A percentile compares a stretch with the other conserved stretches of the same genome.
Evolutionary conservation across 2,888 invertebrate species (phyloP).

Genomic region (Ophonus ardosiacus): DNA sequence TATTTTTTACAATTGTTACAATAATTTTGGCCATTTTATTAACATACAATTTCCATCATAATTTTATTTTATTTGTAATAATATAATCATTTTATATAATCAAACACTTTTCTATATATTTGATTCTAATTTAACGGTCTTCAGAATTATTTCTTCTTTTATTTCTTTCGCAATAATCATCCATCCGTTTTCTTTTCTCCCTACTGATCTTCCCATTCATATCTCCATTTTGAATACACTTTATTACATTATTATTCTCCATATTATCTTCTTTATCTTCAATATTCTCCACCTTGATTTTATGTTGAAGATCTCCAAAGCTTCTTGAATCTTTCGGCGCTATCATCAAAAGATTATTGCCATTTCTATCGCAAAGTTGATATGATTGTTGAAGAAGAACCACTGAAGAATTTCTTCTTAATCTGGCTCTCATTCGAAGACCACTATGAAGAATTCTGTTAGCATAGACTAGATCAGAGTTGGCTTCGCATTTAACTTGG

Average conservation of each 20-base stretch:
- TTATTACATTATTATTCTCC: background rate
- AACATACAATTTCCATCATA: too few species aligned
- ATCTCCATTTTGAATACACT: conserved; percentile 34
- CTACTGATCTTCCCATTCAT: conserved; percentile 19
- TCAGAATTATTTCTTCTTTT: conserved; percentile 37
- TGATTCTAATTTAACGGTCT: conserved; percentile 19
- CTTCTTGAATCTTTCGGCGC: conserved; percentile 75
- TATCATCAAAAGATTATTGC: conserved; percentile 84
- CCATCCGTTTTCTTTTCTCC: conserved; percentile 51
- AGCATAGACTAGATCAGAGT: conserved; percentile 67
- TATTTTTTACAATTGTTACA: too few species aligned
- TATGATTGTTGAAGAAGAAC: conserved; percentile 70
- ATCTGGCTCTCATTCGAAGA: conserved; percentile 71
- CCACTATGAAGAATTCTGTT: conserved; percentile 64
- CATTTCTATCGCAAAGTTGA: conserved; percentile 79
- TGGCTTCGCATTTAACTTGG: conserved; percentile 78
- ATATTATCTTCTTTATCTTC: conserved; percentile 54
- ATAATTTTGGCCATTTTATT: too few species aligned
- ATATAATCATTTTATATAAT: background rate
- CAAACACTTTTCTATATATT: background rate
- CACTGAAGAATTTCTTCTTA: conserved; percentile 71
- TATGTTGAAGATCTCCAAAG: conserved; percentile 11
- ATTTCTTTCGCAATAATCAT: conserved; percentile 50
- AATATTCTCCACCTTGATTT: conserved; percentile 63
- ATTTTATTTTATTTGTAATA: background rate